Conservation (phyloP, 2,888 invertebrate genomes). For the Drosophila picticornis region DNA sequence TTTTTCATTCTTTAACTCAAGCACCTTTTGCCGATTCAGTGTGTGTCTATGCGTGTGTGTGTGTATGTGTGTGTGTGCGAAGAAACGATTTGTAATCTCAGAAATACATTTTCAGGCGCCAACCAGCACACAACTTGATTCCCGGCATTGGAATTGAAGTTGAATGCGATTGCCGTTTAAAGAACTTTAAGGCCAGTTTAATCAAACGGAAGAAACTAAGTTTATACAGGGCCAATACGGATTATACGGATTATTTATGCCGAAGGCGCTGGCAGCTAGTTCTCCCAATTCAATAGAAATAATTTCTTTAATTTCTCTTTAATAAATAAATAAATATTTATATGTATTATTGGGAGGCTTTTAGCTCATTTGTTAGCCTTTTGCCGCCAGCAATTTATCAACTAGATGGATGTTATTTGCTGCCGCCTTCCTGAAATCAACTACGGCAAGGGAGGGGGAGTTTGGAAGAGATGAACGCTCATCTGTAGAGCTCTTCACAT, state of each 20-base stretch:
- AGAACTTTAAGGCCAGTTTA: constrained; percentile 16
- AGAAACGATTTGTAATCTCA: constrained; percentile 55
- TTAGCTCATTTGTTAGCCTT: constrained; percentile 35
- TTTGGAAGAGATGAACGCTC: neutral
- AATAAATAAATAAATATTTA: constrained; percentile 1
- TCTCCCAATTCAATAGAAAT: neutral
- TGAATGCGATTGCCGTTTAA: constrained; percentile 14
- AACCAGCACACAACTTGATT: neutral
- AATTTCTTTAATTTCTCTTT: neutral
- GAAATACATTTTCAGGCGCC: constrained; percentile 31
- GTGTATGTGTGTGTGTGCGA: constrained; percentile 1
- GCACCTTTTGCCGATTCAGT: constrained; percentile 20
- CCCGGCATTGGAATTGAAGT: constrained; percentile 11
- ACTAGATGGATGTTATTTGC: constrained; percentile 48
- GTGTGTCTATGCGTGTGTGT: neutral
- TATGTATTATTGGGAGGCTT: constrained; percentile 14
- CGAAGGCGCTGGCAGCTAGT: neutral
- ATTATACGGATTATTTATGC: neutral
- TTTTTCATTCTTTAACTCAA: constrained; percentile 7
- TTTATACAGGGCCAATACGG: neutral
- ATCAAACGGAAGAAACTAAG: neutral
- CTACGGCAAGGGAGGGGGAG: neutral
- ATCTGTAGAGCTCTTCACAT: constrained; percentile 54
- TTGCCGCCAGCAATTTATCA: constrained; percentile 52
- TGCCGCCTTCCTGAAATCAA: constrained; percentile 10